These are phyloP conservation scores for Lochmaea crataegi DNA, from an alignment of 2,888 invertebrate species.

Conservation along the genomic window DNA sequence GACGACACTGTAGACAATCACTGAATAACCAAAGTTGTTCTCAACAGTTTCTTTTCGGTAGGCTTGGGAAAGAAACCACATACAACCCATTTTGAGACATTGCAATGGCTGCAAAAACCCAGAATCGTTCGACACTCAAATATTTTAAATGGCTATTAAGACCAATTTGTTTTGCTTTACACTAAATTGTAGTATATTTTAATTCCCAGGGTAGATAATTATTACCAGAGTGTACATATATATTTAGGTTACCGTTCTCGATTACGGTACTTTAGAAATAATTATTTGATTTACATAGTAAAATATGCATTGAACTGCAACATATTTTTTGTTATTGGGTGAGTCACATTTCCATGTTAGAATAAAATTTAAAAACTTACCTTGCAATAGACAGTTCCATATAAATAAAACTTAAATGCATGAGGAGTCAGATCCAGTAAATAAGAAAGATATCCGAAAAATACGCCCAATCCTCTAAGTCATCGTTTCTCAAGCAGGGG, in stretches of 20 bases:
- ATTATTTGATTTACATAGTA: background rate
- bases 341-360: no score
- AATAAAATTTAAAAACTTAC: no score
- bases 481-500: no score
- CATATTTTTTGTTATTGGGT: no score
- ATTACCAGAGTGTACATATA: slow-evolving; percentile 27
- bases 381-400: no score
- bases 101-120: slow-evolving; percentile 48
- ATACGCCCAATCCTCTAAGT: no score
- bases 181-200: slow-evolving; percentile 54
- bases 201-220: slow-evolving; percentile 49
- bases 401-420: no score
- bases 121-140: slow-evolving; percentile 48
- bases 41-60: slow-evolving; percentile 45
- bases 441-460: no score
- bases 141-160: slow-evolving; percentile 53
- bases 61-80: slow-evolving; percentile 50
- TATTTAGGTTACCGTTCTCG: slow-evolving; percentile 33
- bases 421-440: no score
- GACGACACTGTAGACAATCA: slow-evolving; percentile 35
- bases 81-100: slow-evolving; percentile 45
- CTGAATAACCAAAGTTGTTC: slow-evolving; percentile 44
- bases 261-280: slow-evolving; percentile 19
- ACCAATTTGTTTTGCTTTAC: slow-evolving; percentile 54
- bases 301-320: background rate